Evolutionary conservation across 2,797 vertebrate species (phyloP).

Genomic region (Anolis apletophallus): DNA sequence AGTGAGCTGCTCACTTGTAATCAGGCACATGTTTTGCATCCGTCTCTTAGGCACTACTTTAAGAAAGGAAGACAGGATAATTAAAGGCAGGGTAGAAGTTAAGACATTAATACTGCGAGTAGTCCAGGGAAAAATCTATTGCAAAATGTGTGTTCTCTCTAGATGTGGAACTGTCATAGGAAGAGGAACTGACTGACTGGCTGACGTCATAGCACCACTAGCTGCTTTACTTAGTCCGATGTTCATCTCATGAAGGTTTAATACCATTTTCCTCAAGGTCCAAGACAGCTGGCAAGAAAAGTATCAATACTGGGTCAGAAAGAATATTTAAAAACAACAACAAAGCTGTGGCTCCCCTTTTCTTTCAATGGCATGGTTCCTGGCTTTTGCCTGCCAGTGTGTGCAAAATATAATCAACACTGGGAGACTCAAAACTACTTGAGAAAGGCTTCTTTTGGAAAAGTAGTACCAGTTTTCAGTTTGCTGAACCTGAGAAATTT

Average conservation of each 20-base stretch:
- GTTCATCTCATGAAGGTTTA: neutral
- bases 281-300: neutral
- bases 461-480: slow-evolving; percentile 92
- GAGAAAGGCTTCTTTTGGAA: slow-evolving; percentile 72
- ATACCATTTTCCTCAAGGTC: neutral
- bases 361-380: slow-evolving; percentile 9
- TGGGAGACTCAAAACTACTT: slow-evolving; percentile 58
- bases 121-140: neutral
- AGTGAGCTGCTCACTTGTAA: neutral
- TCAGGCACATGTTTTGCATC: neutral
- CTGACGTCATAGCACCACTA: neutral
- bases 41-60: neutral
- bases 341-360: neutral
- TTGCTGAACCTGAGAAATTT: slow-evolving; percentile 95
- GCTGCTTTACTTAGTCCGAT: neutral
- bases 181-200: neutral
- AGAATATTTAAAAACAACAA: neutral
- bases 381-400: slow-evolving; percentile 26
- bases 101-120: neutral
- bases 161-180: slow-evolving; percentile 1
- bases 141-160: neutral
- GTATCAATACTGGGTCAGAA: neutral
- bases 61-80: neutral
- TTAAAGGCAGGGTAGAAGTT: neutral
- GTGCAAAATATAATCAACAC: slow-evolving; percentile 32